Evolutionary conservation across 1,140 invertebrate species (phyloP), one percentile per base, ranked within the genome.

Genomic region (Nymphalis io): DNA sequence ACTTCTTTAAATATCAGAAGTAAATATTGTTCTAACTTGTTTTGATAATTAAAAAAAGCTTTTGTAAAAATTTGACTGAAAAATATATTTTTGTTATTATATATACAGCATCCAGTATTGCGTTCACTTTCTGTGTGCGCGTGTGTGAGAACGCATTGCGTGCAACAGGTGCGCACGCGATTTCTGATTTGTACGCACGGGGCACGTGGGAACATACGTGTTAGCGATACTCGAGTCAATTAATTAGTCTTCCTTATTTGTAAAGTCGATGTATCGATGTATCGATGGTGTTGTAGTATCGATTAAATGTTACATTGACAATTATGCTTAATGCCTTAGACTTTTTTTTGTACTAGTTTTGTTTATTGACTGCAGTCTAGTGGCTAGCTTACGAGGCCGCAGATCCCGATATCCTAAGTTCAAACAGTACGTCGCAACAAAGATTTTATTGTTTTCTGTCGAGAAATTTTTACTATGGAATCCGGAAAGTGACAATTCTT

Each of bases 121-220:
- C 40, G 53, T n/a, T 18, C 20, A 18, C 12, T 46, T 6, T 46
- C 15, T 61, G 18, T 58, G 51, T 68, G 66, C 21, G 59, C 18
- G 21, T 60, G 70, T 62, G 58, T 66, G 70, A 48, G 68, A 73
- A 70, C 57, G 57, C 63, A 60, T 62, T 51, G 68, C 68, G 68
- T 67, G 64, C 27, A 64, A 68, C 66, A 73, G 71, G 66, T 73
- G 68, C 55, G 71, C 71, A 73, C 71, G 71, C 71, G 57, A 68
- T 44, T 23, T 3, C 13, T 66, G 63, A 66, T 66, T 42, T 58
- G 53, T 57, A 20, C 27, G 42, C 39, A 44, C 42, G 21, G n/a
- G 6, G 51, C 63, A 40, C 63, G 63, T 65, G 63, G 53, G 63
- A 66, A 66, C 40, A 15, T 13, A 3, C 18, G 51, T 51, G 27